Percentiles rank a stretch among this genome's conserved stretches.
phyloP scores from a whole-genome alignment of 1,140 invertebrate species.

The Cyphomyrmex costatus region DNA sequence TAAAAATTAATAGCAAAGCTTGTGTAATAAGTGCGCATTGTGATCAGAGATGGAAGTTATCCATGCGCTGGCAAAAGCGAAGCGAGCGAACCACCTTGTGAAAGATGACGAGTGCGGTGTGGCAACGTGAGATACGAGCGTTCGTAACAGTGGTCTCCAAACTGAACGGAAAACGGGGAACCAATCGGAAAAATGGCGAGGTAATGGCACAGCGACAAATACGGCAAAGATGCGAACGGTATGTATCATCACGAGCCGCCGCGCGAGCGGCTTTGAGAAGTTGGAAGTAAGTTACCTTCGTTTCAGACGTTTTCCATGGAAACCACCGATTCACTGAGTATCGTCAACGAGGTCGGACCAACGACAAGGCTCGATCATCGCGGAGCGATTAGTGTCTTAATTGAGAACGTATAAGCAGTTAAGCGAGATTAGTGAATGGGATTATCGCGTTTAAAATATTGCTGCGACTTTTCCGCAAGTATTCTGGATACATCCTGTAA shows the following conservation, averaged over 20 bases:
- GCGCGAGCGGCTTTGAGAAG: slow-evolving; percentile 44
- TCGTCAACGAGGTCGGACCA: slow-evolving; percentile 58
- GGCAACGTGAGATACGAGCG: slow-evolving; percentile 26
- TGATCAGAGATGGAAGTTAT: neutral
- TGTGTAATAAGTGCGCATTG: neutral
- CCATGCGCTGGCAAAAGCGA: slow-evolving; percentile 6
- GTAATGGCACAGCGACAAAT: slow-evolving; percentile 54
- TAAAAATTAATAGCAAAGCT: neutral
- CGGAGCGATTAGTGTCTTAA: neutral
- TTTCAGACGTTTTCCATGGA: slow-evolving; percentile 64
- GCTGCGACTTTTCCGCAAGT: neutral
- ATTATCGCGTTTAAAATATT: neutral
- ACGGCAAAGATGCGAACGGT: slow-evolving; percentile 41
- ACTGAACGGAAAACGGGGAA: slow-evolving; percentile 69
- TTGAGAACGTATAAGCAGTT: neutral
- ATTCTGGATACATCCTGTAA: neutral
- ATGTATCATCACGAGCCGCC: slow-evolving; percentile 40
- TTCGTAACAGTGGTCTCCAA: slow-evolving; percentile 74
- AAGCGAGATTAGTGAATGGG: neutral
- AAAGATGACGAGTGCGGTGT: slow-evolving; percentile 13
- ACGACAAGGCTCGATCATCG: slow-evolving; percentile 59
- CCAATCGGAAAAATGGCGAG: slow-evolving; percentile 4
- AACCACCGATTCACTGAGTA: slow-evolving; percentile 68
- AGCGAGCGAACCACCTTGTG: slow-evolving; percentile 30
- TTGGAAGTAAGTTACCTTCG: slow-evolving; percentile 66